phyloP scores from a whole-genome alignment of 1,140 invertebrate genomes.

The Pollicipes pollicipes region DNA sequence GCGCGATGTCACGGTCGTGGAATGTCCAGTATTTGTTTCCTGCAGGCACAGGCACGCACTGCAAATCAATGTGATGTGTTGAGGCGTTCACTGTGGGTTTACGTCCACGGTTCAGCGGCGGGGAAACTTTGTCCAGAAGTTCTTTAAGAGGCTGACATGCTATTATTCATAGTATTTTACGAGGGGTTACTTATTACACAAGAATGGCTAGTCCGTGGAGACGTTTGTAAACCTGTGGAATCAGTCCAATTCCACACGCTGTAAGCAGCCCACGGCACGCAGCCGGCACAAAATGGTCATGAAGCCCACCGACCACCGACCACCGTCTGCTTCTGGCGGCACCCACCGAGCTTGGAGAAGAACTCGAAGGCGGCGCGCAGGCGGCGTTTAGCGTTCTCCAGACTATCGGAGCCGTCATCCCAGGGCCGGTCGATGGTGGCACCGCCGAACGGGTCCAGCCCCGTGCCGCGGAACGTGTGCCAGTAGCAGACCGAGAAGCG shows the following conservation, averaged over 20 bases:
- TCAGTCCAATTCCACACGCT: too few relatives aligned
- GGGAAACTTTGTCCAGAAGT: too few relatives aligned
- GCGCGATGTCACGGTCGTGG: conserved; percentile 37
- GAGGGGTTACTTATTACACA: background rate
- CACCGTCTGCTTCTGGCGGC: background rate
- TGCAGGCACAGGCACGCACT: too few relatives aligned
- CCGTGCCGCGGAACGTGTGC: conserved; percentile 34
- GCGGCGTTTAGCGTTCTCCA: conserved; percentile 40
- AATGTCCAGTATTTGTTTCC: conserved; percentile 44
- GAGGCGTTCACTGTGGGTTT: too few relatives aligned
- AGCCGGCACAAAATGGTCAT: too few relatives aligned
- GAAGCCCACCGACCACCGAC: background rate
- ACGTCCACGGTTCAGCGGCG: too few relatives aligned
- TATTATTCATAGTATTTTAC: too few relatives aligned
- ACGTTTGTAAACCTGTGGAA: too few relatives aligned
- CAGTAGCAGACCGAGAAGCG: conserved; percentile 38
- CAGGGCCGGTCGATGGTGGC: conserved; percentile 32
- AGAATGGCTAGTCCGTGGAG: conserved; percentile 2
- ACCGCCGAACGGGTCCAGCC: conserved; percentile 33
- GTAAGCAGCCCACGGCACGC: too few relatives aligned
- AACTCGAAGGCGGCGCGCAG: conserved; percentile 44
- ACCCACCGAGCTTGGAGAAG: conserved; percentile 36
- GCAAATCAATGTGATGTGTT: too few relatives aligned
- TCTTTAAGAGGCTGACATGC: too few relatives aligned
- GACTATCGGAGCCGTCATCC: conserved; percentile 36